Percentiles rank a stretch among this genome's conserved stretches.
phyloP scores from a whole-genome alignment of 2,113 vertebrate genomes.

The Vulpes vulpes region DNA sequence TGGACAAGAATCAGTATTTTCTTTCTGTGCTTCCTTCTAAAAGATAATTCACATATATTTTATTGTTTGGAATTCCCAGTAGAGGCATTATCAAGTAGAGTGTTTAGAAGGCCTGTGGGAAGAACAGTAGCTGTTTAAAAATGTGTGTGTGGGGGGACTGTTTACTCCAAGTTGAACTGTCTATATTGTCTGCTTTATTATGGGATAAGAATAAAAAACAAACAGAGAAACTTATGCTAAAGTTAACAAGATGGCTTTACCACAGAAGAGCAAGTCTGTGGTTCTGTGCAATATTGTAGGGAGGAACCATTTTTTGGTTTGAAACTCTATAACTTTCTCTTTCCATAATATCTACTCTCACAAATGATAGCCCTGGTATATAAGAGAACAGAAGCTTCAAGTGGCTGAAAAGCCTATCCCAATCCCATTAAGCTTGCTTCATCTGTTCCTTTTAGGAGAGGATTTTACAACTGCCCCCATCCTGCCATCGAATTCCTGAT shows the following conservation, averaged over 20 bases:
- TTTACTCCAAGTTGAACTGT: neutral
- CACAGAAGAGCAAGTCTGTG: neutral
- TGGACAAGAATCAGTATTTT: neutral
- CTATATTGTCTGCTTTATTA: constrained; percentile 10
- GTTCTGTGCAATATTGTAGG: neutral
- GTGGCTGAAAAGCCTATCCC: neutral
- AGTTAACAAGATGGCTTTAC: constrained; percentile 1
- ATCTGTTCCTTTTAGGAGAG: neutral
- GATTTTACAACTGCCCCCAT: neutral
- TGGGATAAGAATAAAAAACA: neutral
- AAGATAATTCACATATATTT: neutral
- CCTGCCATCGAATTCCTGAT: neutral
- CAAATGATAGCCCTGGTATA: neutral
- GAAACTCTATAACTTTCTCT: constrained; percentile 13
- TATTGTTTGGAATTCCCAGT: neutral
- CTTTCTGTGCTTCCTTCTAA: neutral
- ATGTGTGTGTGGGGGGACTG: neutral
- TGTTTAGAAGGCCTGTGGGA: neutral
- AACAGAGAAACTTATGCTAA: neutral
- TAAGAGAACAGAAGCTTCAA: neutral
- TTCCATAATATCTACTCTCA: neutral
- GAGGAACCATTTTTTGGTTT: constrained; percentile 29
- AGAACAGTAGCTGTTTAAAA: neutral
- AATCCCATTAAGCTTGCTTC: neutral
- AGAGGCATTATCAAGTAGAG: neutral